Evolutionary conservation across 53 echinoderm and acorn worm genomes (phyloP).

Genomic region (Apostichopus leukothele): DNA sequence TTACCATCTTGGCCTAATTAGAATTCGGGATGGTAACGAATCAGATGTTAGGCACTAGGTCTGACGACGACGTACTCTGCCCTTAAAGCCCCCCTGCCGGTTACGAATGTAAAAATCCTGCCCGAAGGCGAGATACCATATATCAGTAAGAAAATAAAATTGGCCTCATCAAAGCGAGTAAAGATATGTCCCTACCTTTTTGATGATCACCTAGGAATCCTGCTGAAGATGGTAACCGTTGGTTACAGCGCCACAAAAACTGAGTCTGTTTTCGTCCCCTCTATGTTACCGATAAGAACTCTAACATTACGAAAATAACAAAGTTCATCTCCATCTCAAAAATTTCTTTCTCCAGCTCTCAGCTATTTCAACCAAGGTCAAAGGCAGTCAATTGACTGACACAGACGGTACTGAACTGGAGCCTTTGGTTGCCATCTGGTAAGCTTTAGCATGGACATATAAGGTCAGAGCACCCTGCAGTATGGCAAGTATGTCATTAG

Average conservation of each 20-base stretch:
- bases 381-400: slow-evolving; percentile 33
- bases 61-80: neutral
- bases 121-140: slow-evolving; percentile 32
- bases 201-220: slow-evolving; percentile 27
- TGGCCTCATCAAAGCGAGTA: slow-evolving; percentile 7
- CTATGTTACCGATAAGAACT: slow-evolving; percentile 30
- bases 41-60: neutral
- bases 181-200: slow-evolving; percentile 32
- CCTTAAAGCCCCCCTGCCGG: slow-evolving; percentile 28
- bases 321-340: slow-evolving; percentile 40
- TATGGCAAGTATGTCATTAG: slow-evolving; percentile 17
- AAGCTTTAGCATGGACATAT: slow-evolving; percentile 20
- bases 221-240: slow-evolving; percentile 32
- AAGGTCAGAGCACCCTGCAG: slow-evolving; percentile 15
- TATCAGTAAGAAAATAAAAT: slow-evolving; percentile 29
- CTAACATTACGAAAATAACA: slow-evolving; percentile 43
- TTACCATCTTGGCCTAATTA: slow-evolving; percentile 36
- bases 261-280: neutral
- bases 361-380: slow-evolving; percentile 26
- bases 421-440: neutral
- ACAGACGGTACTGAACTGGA: slow-evolving; percentile 15
- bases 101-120: neutral
- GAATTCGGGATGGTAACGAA: slow-evolving; percentile 3
- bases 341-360: slow-evolving; percentile 2
- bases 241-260: slow-evolving; percentile 43